Evolutionary conservation across 1,140 invertebrate genomes (phyloP).

Genomic region (Ditylenchus dipsaci): DNA sequence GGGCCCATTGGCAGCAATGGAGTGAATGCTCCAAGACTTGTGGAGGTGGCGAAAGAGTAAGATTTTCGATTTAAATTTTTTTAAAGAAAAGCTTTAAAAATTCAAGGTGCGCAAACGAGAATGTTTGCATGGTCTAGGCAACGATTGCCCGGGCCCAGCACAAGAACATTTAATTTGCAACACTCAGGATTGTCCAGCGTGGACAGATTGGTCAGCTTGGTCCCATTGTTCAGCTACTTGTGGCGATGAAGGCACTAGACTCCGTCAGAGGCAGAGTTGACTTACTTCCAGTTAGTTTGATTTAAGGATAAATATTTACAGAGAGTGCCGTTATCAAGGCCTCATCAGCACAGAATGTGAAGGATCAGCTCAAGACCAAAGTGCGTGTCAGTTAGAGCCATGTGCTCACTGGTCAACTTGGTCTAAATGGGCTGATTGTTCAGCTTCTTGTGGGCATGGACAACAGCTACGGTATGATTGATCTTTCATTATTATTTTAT

Average conservation of each 20-base stretch:
- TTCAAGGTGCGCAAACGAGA: conserved; percentile 23
- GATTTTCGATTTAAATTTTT: neutral
- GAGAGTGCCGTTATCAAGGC: conserved; percentile 29
- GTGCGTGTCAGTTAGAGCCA: conserved; percentile 28
- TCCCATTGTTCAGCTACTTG: conserved; percentile 11
- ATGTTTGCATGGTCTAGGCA: conserved; percentile 23
- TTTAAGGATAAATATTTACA: conserved; percentile 17
- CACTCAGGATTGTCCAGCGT: conserved; percentile 23
- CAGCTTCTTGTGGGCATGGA: conserved; percentile 42
- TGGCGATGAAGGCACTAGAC: conserved; percentile 22
- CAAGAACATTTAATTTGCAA: conserved; percentile 31
- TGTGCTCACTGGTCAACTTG: conserved; percentile 35
- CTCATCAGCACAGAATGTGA: conserved; percentile 16
- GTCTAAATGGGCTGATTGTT: conserved; percentile 31
- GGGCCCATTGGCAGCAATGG: conserved; percentile 20
- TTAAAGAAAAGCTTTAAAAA: no score
- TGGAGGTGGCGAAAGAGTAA: conserved; percentile 33
- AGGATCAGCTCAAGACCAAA: conserved; percentile 34
- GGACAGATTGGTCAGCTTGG: conserved; percentile 17
- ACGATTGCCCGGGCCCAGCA: conserved; percentile 25
- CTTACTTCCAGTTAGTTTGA: no score
- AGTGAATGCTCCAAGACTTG: conserved; percentile 24
- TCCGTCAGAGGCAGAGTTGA: conserved; percentile 11
- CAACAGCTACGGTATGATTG: conserved; percentile 20
- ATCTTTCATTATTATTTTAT: neutral